Percentiles rank a stretch among this genome's conserved stretches.
Evolutionary conservation across 2,888 invertebrate genomes (phyloP).

Genomic region (Microdon myrmicae): DNA sequence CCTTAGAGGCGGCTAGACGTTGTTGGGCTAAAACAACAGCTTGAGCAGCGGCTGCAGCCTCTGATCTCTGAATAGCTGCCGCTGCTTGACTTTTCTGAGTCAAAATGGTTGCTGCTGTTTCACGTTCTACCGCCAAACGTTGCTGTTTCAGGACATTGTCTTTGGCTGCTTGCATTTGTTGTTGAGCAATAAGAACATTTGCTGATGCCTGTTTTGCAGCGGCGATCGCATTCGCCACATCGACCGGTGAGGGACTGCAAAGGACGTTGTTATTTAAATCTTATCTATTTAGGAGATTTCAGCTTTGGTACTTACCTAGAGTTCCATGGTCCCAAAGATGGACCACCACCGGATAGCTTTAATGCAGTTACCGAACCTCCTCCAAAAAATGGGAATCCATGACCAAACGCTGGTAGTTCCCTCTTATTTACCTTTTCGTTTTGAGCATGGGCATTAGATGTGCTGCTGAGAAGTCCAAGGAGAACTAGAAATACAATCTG

Average conservation of each 20-base stretch:
- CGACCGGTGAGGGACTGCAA: conserved; percentile 70
- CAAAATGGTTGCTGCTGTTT: conserved; percentile 74
- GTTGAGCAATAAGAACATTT: conserved; percentile 77
- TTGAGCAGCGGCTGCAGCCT: conserved; percentile 75
- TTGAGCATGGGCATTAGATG: background rate
- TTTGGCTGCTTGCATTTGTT: conserved; percentile 78
- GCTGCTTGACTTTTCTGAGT: conserved; percentile 75
- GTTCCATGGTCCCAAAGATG: conserved; percentile 25
- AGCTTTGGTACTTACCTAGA: conserved; percentile 26
- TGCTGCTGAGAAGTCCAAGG: conserved; percentile 5
- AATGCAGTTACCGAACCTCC: conserved; percentile 20
- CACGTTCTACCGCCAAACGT: conserved; percentile 78
- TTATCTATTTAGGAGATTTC: no score
- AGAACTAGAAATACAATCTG: conserved; percentile 28
- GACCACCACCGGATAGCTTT: conserved; percentile 17
- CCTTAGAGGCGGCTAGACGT: conserved; percentile 76
- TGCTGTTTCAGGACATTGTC: conserved; percentile 78
- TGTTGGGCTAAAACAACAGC: conserved; percentile 76
- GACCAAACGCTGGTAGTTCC: conserved; percentile 37
- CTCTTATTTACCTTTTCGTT: conserved; percentile 34
- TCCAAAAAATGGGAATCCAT: conserved; percentile 33
- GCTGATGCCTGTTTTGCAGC: conserved; percentile 79
- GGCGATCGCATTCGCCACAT: conserved; percentile 78
- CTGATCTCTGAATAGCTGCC: conserved; percentile 74
- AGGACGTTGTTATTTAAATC: background rate